Base-by-base conservation (phyloP, 2,888 invertebrate genomes). In the Phalangium opilio region DNA sequence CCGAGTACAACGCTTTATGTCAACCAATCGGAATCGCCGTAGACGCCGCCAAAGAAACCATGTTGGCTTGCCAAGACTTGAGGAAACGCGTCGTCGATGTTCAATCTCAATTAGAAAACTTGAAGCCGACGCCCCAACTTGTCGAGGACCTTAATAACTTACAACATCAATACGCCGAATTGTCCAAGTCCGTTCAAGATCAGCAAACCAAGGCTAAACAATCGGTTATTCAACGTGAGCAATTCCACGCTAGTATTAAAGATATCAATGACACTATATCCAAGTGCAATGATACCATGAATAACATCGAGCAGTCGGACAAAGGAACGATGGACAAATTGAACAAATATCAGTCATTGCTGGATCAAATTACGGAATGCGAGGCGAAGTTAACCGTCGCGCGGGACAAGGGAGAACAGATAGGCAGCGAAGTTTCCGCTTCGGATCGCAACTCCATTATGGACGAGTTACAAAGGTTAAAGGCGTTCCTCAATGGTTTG, bases 391-490 rank as follows among this genome's bases (percentile, higher is more conserved):
- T 91, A 8, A 83, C 86, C 0, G 78, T 83, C 4, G 87, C 90
- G 1, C 79, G 79, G 12, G 91, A 91, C 61, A 90, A 90, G 64
- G 91, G 90, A 0, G 84, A 86, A 61, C 85, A 87, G 64, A 90
- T 93, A 32, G 86, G 86, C 1, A 80, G 81, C 1, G 90, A 91
- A 67, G 87, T 89, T 38, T 81, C 84, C 2, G 79, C 83, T 0
- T 80, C 82, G 15, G 90, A 90, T 59, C 75, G 83, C 58, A 89
- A 89, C 59, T 79, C 79, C 56, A 80, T 91, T 5, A 86, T 85
- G 2, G 85, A 87, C 62, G 81, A 89, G 58, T 63, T 91, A 18
- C 87, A 89, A 60, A 80, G 81, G 0, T 64, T 91, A 17, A 89
- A 86, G 64, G 84, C 85, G 62, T 83, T 87, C 55, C 67, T 89